Conservation (phyloP, 1,140 invertebrate genomes). For the Mactra quadrangularis region DNA sequence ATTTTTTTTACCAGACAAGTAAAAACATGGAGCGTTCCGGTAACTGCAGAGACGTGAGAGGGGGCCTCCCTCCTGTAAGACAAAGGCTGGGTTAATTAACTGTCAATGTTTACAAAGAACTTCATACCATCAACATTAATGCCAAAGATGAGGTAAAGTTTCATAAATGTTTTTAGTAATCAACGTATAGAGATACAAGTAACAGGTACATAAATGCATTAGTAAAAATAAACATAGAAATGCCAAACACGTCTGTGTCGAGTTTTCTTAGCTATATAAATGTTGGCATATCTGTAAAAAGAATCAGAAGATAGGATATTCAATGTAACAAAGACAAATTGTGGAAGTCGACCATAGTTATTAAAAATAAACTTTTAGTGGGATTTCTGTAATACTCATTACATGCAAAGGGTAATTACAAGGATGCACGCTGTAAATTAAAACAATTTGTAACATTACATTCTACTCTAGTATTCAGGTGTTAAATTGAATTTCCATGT, state of each 20-base stretch:
- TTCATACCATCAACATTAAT: not conserved
- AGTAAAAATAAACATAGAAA: conserved; percentile 55
- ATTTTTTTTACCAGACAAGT: too few species aligned
- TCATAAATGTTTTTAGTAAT: conserved; percentile 52
- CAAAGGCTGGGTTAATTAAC: conserved; percentile 50
- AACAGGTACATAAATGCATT: conserved; percentile 39
- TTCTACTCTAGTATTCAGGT: too few species aligned
- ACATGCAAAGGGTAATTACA: conserved; percentile 14
- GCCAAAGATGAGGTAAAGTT: conserved; percentile 21
- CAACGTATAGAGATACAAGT: conserved; percentile 32
- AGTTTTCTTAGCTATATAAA: conserved; percentile 34
- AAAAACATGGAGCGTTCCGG: too few species aligned
- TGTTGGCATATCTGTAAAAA: conserved; percentile 46
- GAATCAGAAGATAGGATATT: conserved; percentile 9
- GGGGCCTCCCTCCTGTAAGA: too few species aligned
- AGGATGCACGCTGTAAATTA: conserved; percentile 35
- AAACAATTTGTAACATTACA: conserved; percentile 16
- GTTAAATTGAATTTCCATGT: too few species aligned
- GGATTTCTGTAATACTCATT: conserved; percentile 21
- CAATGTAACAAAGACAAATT: conserved; percentile 22
- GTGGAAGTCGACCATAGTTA: conserved; percentile 20
- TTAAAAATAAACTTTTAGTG: conserved; percentile 24
- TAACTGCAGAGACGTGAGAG: too few species aligned
- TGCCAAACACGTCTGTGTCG: conserved; percentile 22
- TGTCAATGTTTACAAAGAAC: conserved; percentile 7